phyloP scores from a whole-genome alignment of 2,797 vertebrate genomes.

The Siniperca obscura region DNA sequence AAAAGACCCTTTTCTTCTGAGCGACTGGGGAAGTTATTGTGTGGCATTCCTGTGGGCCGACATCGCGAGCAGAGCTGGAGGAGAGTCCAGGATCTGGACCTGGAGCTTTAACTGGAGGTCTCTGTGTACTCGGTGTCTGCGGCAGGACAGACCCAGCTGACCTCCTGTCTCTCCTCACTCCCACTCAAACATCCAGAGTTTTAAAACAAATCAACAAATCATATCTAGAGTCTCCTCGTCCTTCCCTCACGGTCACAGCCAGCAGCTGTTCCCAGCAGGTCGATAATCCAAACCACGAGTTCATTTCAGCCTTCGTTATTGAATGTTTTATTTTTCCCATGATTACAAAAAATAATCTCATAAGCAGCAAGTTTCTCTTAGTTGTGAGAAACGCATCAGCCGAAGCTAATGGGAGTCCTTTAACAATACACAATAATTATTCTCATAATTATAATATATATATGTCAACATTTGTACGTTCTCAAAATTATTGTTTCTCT shows the following conservation, averaged over 20 bases:
- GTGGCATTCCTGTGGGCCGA: constrained; percentile 31
- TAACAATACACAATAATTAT: too few species aligned
- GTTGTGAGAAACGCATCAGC: neutral
- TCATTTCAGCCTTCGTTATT: neutral
- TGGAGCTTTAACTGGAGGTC: neutral
- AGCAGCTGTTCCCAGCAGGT: too few species aligned
- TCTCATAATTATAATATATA: too few species aligned
- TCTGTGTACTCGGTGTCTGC: neutral
- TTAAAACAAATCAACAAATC: neutral
- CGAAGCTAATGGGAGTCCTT: neutral
- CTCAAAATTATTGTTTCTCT: too few species aligned
- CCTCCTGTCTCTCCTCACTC: neutral
- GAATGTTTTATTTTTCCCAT: neutral
- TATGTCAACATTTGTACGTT: too few species aligned
- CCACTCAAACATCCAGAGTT: neutral
- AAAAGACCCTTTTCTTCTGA: too few species aligned
- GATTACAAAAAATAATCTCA: neutral
- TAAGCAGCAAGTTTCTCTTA: neutral
- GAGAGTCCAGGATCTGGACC: neutral
- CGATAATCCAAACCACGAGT: too few species aligned
- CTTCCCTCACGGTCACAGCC: neutral
- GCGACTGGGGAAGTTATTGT: too few species aligned
- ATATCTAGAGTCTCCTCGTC: too few species aligned
- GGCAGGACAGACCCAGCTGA: neutral
- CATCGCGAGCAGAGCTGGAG: constrained; percentile 19